A percentile compares a stretch with the other conserved stretches of the same genome.
These are phyloP conservation scores for Halyomorpha halys DNA, from an alignment of 1,140 invertebrate genomes.

Conservation along the genomic window DNA sequence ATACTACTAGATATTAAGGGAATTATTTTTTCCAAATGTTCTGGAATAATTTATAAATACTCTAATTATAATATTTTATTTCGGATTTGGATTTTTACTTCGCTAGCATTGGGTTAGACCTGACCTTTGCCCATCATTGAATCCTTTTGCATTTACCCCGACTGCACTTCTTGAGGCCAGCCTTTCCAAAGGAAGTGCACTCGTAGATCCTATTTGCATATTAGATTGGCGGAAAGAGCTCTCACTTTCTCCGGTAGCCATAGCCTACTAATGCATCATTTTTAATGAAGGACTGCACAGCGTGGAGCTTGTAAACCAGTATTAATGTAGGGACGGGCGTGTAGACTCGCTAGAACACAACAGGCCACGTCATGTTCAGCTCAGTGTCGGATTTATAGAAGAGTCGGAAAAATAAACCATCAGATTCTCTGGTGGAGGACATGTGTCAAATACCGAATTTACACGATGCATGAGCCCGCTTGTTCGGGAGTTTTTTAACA, in stretches of 20 bases:
- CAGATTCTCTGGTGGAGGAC: not conserved
- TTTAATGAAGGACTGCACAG: not conserved
- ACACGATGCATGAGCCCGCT: not conserved
- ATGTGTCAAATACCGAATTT: conserved; percentile 10
- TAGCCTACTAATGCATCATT: not conserved
- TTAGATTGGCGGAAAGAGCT: not conserved
- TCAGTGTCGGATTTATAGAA: conserved; percentile 1
- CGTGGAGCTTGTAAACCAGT: not conserved
- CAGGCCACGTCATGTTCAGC: not conserved
- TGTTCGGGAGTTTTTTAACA: not conserved
- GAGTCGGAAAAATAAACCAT: conserved; percentile 4
- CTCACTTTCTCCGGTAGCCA: not conserved
- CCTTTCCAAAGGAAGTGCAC: too few species aligned
- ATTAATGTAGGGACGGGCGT: not conserved
- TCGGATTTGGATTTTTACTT: too few species aligned
- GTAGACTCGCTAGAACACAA: too few species aligned
- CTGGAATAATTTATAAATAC: too few species aligned
- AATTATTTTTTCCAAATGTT: too few species aligned
- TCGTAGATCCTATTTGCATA: too few species aligned
- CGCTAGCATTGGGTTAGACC: too few species aligned
- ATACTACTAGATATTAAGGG: too few species aligned
- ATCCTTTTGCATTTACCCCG: too few species aligned
- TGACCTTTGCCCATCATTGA: too few species aligned
- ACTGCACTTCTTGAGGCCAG: too few species aligned
- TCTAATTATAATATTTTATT: too few species aligned